These are phyloP conservation scores for Myopa testacea DNA, from an alignment of 2,888 invertebrate genomes.

Conservation along the genomic window DNA sequence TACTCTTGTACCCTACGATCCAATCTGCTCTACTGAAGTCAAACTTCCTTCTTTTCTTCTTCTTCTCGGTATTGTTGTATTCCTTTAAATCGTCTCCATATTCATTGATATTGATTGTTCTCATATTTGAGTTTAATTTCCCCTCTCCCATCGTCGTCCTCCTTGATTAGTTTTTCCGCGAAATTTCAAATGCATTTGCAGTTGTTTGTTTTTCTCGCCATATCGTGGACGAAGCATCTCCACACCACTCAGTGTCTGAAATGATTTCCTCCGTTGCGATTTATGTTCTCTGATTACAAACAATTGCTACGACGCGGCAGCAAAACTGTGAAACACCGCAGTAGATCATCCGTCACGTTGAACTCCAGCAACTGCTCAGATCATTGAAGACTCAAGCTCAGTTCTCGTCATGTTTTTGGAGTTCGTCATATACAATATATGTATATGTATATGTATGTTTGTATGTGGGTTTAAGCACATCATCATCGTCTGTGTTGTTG, in stretches of 20 bases:
- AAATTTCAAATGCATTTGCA: not conserved
- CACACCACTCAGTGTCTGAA: constrained; percentile 21
- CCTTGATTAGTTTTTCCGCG: constrained; percentile 6
- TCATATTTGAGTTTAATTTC: not conserved
- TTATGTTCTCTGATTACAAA: constrained; percentile 51
- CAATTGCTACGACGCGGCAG: constrained; percentile 44
- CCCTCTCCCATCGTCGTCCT: not conserved
- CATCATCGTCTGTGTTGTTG: constrained; percentile 18
- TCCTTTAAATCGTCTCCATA: not conserved
- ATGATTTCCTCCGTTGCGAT: constrained; percentile 39
- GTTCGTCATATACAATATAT: no score
- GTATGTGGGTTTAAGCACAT: not conserved
- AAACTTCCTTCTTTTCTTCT: not conserved
- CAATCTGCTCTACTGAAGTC: no score
- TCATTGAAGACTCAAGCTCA: not conserved
- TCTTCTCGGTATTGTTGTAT: not conserved
- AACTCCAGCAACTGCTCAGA: not conserved
- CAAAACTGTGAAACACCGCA: not conserved
- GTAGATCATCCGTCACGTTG: constrained; percentile 19
- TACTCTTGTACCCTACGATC: no score
- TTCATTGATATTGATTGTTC: not conserved
- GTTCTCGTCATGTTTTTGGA: no score
- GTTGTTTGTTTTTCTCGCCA: constrained; percentile 1
- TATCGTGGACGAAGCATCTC: constrained; percentile 10
- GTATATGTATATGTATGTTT: not conserved